These are phyloP conservation scores for Hemistola chrysoprasaria DNA, from an alignment of 2,888 invertebrate species.

Conservation along the genomic window DNA sequence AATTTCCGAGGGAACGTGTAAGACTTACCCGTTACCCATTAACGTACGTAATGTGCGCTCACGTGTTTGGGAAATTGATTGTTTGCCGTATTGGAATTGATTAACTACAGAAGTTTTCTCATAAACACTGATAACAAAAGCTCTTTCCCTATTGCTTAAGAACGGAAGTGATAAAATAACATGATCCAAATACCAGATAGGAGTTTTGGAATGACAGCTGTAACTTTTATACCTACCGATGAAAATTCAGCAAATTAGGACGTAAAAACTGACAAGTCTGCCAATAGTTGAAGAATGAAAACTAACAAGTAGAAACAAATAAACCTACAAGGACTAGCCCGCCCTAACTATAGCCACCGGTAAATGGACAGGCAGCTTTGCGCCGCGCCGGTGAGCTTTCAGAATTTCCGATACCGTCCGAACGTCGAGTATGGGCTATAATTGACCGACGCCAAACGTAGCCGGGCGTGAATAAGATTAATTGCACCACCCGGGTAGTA, in stretches of 20 bases:
- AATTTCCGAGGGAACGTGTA: constrained; percentile 26
- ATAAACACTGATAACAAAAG: neutral
- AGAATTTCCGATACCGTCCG: constrained; percentile 7
- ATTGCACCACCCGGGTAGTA: constrained; percentile 24
- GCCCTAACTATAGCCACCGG: neutral
- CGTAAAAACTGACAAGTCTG: too few relatives aligned
- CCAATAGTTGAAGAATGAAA: too few relatives aligned
- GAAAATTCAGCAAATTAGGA: too few relatives aligned
- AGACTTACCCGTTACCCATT: constrained; percentile 15
- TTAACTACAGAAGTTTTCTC: constrained; percentile 5
- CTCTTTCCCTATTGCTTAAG: too few relatives aligned
- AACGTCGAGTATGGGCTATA: constrained; percentile 12
- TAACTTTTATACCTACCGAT: too few relatives aligned
- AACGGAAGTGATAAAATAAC: too few relatives aligned
- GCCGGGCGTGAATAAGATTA: constrained; percentile 34
- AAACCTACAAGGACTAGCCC: neutral
- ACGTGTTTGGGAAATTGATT: constrained; percentile 12
- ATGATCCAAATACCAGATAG: too few relatives aligned
- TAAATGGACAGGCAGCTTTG: constrained; percentile 1
- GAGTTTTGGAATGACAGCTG: too few relatives aligned
- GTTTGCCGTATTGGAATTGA: constrained; percentile 8
- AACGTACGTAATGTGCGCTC: constrained; percentile 19
- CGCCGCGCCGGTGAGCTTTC: constrained; percentile 6
- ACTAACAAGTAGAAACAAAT: neutral
- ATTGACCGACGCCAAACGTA: constrained; percentile 23